Evolutionary conservation across 2,888 invertebrate species (phyloP).

Genomic region (Bellardia pandia): DNA sequence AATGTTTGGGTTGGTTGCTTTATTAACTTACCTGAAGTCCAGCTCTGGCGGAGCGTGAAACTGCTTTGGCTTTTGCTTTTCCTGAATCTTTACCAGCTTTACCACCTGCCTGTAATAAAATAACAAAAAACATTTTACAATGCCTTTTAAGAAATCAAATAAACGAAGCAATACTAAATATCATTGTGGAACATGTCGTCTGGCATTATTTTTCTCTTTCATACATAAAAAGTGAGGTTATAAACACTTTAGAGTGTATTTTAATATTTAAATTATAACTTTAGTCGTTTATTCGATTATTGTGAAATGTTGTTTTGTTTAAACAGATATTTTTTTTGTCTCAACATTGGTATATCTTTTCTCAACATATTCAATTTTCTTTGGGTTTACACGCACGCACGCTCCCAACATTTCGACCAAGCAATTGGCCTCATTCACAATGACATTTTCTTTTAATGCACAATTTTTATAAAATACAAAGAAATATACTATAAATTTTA

Average conservation of each 20-base stretch:
- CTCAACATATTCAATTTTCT: conserved; percentile 14
- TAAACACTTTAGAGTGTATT: conserved; percentile 55
- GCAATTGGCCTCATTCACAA: conserved; percentile 60
- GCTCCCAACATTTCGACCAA: conserved; percentile 59
- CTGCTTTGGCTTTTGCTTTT: conserved; percentile 99
- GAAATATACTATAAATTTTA: conserved; percentile 47
- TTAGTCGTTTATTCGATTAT: neutral
- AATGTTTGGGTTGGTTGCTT: conserved; percentile 18
- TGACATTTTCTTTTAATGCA: conserved; percentile 62
- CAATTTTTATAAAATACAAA: neutral
- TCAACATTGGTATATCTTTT: neutral
- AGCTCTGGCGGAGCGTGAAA: conserved; percentile 99
- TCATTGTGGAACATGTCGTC: conserved; percentile 48
- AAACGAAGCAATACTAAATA: conserved; percentile 47
- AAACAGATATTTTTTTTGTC: neutral
- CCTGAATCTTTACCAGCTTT: conserved; percentile 99
- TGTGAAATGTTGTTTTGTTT: neutral
- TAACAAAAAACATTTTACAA: conserved; percentile 44
- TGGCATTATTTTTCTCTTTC: conserved; percentile 30
- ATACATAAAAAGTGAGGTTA: conserved; percentile 73
- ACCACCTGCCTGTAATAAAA: conserved; percentile 95
- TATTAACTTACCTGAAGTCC: conserved; percentile 94
- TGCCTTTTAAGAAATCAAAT: conserved; percentile 11
- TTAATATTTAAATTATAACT: neutral
- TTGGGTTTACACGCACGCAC: conserved; percentile 71